Base-by-base conservation (phyloP, 2,888 invertebrate genomes). In the Harmothoe impar region DNA sequence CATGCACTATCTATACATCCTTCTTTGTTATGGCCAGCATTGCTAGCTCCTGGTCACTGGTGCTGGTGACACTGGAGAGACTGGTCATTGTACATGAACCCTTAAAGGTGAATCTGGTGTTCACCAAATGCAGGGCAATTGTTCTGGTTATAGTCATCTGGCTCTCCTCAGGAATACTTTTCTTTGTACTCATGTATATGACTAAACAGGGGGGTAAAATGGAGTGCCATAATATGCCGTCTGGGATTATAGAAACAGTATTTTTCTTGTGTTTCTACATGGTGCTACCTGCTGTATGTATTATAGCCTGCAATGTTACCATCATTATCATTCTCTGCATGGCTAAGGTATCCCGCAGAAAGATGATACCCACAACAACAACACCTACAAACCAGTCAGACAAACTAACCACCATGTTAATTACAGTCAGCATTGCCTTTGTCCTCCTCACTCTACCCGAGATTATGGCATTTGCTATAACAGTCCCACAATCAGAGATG, bases 371-470 rank as follows among this genome's bases (percentile, higher is more conserved):
- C 7, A 12, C 17, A 25, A n/a, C 68, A 7, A 33, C 20, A 25
- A 25, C n/a, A 7, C n/a, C 12, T 7, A 25, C 25, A 7, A n/a
- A 12, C 7, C 77, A 33, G 10, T 12, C 5, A 12, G 68, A 68
- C n/a, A 29, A 33, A 10, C 33, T 77, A 29, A 77, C 77, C 15
- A 10, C 23, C 31, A 77, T 77, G 77, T 23, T 77, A 10, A 5
- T 77, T 5, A 77, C 77, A 10, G 31, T 31, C 77, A 77, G 77
- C 33, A 7, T 77, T 23, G 77, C 23, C 12, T 77, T 77, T 23
- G 77, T 77, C 15, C 31, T 77, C 5, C 77, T 77, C 31, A 77
- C 77, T 12, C 33, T 77, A 10, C 77, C 77, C 33, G 77, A 77
- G 77, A 23, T 31, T 10, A 29, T 77, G 3, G 33, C 31, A 5